Base-by-base conservation (phyloP, 1,140 invertebrate genomes). In the Scaptodrosophila lebanonensis region DNA sequence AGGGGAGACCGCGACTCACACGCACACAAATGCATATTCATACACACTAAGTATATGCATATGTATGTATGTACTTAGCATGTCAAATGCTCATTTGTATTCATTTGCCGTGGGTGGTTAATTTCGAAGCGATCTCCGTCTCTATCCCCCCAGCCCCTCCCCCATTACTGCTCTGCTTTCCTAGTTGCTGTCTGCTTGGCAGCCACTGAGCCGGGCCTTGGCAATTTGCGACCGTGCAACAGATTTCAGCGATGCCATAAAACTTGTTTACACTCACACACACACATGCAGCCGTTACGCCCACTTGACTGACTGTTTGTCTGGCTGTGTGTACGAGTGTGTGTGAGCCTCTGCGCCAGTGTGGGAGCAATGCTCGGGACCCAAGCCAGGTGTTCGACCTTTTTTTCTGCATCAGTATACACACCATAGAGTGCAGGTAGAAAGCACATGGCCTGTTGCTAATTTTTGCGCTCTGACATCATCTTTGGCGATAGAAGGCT, bases 381-480 rank as follows among this genome's bases (percentile, higher is more conserved):
- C 63, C 47, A 44, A 54, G 18, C 47, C 51, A 79, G 64, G 60
- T 82, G 73, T 79, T 79, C 75, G 73, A 73, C 61, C 75, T 82
- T 79, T 75, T 77, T 54, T 32, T 49, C n/a, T n/a, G n/a, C n/a
- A 3, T 33, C n/a, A 9, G n/a, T 16, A 33, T 20, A n/a, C n/a
- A n/a, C n/a, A n/a, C n/a, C n/a, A n/a, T n/a, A n/a, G n/a, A n/a
- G n/a, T n/a, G n/a, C n/a, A n/a, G n/a, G n/a, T n/a, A n/a, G n/a
- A n/a, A n/a, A n/a, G n/a, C n/a, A n/a, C n/a, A n/a, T n/a, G n/a
- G n/a, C n/a, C n/a, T n/a, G n/a, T n/a, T n/a, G n/a, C n/a, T n/a
- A n/a, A n/a, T n/a, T n/a, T n/a, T n/a, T n/a, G n/a, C n/a, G n/a
- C n/a, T n/a, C n/a, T n/a, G n/a, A n/a, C n/a, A n/a, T n/a, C n/a